Conservation (phyloP, 2,113 vertebrate species). For the Platysteira castanea region DNA sequence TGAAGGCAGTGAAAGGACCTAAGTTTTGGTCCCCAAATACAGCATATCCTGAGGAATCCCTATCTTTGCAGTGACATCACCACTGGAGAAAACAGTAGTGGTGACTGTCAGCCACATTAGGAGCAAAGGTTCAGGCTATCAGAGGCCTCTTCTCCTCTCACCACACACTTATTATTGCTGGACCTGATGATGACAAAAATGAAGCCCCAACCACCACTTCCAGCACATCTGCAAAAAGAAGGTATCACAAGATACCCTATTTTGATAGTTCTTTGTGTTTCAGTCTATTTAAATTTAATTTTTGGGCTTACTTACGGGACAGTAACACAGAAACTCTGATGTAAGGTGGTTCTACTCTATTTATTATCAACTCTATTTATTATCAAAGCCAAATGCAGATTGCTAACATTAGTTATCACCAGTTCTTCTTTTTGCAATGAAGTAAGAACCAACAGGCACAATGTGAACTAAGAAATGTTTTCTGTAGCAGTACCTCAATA, state of each 20-base stretch:
- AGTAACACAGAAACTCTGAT: background rate
- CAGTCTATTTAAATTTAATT: background rate
- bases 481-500: background rate
- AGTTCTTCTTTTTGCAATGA: background rate
- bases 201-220: background rate
- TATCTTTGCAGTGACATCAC: background rate
- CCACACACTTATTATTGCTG: background rate
- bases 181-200: background rate
- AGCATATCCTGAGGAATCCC: background rate
- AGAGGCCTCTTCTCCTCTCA: background rate
- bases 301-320: background rate
- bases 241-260: background rate
- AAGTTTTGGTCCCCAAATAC: background rate
- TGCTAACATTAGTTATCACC: background rate
- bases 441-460: background rate
- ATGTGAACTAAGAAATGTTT: background rate
- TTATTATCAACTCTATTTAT: background rate
- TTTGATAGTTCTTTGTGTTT: background rate
- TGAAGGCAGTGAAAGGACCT: background rate
- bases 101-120: background rate
- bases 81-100: fast-evolving
- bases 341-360: background rate
- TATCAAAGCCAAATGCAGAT: background rate
- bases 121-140: background rate
- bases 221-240: background rate